Evolutionary conservation across 2,797 vertebrate species (phyloP).

Genomic region (Sarcophilus harrisii): DNA sequence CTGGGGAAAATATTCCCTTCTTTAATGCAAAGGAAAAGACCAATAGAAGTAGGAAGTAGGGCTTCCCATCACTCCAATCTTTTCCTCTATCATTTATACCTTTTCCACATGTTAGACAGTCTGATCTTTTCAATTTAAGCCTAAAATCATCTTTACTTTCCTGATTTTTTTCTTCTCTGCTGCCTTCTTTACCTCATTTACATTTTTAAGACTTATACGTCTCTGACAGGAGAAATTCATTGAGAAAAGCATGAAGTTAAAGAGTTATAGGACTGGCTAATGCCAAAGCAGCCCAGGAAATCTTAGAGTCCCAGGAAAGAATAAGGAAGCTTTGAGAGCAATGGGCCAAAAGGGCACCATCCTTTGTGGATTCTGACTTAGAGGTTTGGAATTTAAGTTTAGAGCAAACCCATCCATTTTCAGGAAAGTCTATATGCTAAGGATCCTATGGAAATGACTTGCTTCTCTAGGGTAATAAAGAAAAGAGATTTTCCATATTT

Average conservation of each 20-base stretch:
- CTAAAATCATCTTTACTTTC: slow-evolving; percentile 77
- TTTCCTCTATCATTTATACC: slow-evolving; percentile 74
- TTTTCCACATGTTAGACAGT: slow-evolving; percentile 78
- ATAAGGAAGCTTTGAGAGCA: not conserved
- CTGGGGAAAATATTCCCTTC: slow-evolving; percentile 49
- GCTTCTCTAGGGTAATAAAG: not conserved
- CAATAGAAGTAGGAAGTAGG: slow-evolving; percentile 54
- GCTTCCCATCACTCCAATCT: slow-evolving; percentile 69
- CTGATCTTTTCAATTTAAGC: slow-evolving; percentile 76
- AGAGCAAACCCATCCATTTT: not conserved
- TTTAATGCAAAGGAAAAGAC: slow-evolving; percentile 65
- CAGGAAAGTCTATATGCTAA: not conserved
- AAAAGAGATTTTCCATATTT: slow-evolving; percentile 37
- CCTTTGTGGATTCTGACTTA: not conserved
- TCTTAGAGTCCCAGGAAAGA: not conserved
- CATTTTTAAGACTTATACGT: slow-evolving; percentile 54
- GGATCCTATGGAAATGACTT: not conserved
- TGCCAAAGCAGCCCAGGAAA: not conserved
- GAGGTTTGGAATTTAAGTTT: not conserved
- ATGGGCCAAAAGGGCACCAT: not conserved
- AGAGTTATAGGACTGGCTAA: not conserved
- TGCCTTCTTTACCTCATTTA: slow-evolving; percentile 68
- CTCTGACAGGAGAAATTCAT: slow-evolving; percentile 53
- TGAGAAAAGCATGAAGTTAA: slow-evolving; percentile 31
- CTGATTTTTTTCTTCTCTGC: slow-evolving; percentile 69